phyloP scores from a whole-genome alignment of 2,888 invertebrate genomes.

The Lycaena phlaeas region DNA sequence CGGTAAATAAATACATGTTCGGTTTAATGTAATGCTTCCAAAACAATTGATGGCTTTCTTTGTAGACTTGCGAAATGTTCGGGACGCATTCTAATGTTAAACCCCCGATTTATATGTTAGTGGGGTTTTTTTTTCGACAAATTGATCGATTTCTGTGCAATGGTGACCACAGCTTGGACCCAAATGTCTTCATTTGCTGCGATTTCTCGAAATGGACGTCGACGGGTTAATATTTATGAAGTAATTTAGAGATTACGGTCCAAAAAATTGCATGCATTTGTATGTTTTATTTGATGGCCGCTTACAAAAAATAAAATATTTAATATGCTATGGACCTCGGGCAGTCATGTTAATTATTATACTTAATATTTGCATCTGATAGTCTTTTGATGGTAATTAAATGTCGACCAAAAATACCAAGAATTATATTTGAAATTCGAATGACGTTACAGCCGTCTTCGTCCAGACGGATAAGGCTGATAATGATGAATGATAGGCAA shows the following conservation, averaged over 20 bases:
- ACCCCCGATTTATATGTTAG: constrained; percentile 15
- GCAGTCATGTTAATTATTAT: too few species aligned
- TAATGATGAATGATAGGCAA: too few species aligned
- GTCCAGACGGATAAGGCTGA: too few species aligned
- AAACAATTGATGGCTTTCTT: constrained; percentile 14
- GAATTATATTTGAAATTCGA: too few species aligned
- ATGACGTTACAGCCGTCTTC: too few species aligned
- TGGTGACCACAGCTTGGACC: constrained; percentile 33
- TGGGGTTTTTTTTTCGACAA: constrained; percentile 13
- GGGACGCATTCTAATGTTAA: constrained; percentile 14
- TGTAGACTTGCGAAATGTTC: constrained; percentile 8
- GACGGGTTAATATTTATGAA: constrained; percentile 5
- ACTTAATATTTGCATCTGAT: too few species aligned
- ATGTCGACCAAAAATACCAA: too few species aligned
- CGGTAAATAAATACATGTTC: constrained; percentile 18
- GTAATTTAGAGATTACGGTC: background rate
- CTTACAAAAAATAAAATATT: too few species aligned
- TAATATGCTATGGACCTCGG: too few species aligned
- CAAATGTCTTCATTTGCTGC: constrained; percentile 10
- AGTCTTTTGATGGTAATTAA: too few species aligned
- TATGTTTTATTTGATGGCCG: too few species aligned
- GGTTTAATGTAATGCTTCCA: constrained; percentile 14
- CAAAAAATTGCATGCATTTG: background rate
- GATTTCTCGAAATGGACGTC: constrained; percentile 3
- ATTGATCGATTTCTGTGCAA: constrained; percentile 9